Base-by-base conservation (phyloP, 1,140 invertebrate genomes). In the Meteorus sp. region DNA sequence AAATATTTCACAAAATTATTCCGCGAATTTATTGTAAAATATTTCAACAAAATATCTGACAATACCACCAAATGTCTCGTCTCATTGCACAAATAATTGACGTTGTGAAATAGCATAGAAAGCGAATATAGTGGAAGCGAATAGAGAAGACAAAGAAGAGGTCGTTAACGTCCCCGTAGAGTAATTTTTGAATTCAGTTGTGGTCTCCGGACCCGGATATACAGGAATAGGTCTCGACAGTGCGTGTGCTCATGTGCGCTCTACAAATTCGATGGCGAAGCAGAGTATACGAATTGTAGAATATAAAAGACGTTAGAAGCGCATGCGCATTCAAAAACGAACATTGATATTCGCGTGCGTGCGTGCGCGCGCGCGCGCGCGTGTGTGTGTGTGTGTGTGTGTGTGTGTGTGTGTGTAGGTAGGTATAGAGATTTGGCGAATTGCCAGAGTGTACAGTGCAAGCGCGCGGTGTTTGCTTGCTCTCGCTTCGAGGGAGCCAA, bases 201-300 rank as follows among this genome's bases (percentile, higher is more conserved):
- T n/a, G n/a, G n/a, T 33, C 6, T 27, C 54, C 48, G 62, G 67
- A 74, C 72, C 72, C 73, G 73, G 73, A 74, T 74, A 66, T 71
- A 74, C 72, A 51, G 63, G 55, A 74, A 74, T 74, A 75, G 67
- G 63, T 69, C 70, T 68, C 64, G 59, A n/a, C n/a, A n/a, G n/a
- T n/a, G 57, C 44, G 27, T 53, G 58, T 61, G 62, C 56, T 25
- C 47, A 56, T 56, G 41, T 13, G 43, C 41, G 54, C 54, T 47
- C 47, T 43, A 56, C n/a, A 56, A 56, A 23, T 56, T 43, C 19
- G 17, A 56, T 47, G 44, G 47, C 23, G 27, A 25, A 29, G 41
- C 15, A 7, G 15, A 44, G 17, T 43, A n/a, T 39, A 39, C 17
- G 11, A 15, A 13, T 39, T 13, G 17, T 37, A 37, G 6, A 9